Evolutionary conservation across 2,888 invertebrate species (phyloP).

Genomic region (Cremastinae sp.): DNA sequence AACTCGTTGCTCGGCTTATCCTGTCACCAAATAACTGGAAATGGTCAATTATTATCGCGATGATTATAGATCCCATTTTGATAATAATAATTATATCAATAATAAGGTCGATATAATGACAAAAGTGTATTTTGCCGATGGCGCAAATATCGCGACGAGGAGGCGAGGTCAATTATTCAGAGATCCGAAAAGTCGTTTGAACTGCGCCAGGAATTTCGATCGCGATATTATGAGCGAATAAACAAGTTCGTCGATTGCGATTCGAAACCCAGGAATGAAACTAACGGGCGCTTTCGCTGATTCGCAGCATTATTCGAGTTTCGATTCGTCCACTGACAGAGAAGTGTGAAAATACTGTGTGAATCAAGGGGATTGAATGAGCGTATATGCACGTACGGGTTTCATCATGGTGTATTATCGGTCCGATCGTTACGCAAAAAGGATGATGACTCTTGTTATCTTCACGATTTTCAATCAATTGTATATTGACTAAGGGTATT

Average conservation of each 20-base stretch:
- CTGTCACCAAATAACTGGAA: slow-evolving; percentile 15
- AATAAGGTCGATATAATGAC: too few species aligned
- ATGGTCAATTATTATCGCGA: neutral
- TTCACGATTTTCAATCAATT: too few species aligned
- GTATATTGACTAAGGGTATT: too few species aligned
- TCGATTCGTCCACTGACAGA: slow-evolving; percentile 10
- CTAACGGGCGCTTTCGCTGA: slow-evolving; percentile 10
- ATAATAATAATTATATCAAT: slow-evolving; percentile 8
- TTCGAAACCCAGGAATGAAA: slow-evolving; percentile 1
- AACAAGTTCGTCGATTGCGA: neutral
- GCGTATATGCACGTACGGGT: slow-evolving; percentile 15
- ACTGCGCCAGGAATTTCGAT: neutral
- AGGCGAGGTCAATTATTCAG: neutral
- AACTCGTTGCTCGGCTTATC: slow-evolving; percentile 36
- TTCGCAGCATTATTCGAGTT: slow-evolving; percentile 33
- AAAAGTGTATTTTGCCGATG: too few species aligned
- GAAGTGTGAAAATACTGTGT: slow-evolving; percentile 28
- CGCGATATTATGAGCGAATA: neutral
- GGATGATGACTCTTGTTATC: too few species aligned
- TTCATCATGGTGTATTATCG: neutral
- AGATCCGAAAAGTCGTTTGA: neutral
- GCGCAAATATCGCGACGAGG: neutral
- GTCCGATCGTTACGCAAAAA: too few species aligned
- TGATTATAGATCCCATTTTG: slow-evolving; percentile 7
- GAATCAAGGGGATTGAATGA: slow-evolving; percentile 10